Conservation (phyloP, 2,113 vertebrate species). For the Poeciliopsis occidentalis region DNA sequence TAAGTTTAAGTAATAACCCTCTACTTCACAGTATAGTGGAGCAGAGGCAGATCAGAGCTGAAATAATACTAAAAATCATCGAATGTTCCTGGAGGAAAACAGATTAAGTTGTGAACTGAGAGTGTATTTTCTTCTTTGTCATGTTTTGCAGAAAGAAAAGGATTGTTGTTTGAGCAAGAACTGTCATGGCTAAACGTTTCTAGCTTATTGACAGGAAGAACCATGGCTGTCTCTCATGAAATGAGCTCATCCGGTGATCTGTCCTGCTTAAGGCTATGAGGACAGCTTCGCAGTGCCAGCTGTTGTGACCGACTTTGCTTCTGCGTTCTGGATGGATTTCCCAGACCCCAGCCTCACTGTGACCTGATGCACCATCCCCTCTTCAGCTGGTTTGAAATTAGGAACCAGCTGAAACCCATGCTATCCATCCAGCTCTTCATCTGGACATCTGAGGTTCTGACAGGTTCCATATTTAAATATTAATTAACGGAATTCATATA, state of each 20-base stretch:
- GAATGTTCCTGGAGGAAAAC: neutral
- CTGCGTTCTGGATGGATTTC: conserved; percentile 50
- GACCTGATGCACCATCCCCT: conserved; percentile 5
- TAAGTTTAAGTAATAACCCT: too few species aligned
- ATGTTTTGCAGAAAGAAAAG: neutral
- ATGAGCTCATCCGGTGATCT: conserved; percentile 56
- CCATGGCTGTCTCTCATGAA: conserved; percentile 37
- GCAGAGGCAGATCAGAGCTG: too few species aligned
- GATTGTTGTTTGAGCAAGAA: neutral
- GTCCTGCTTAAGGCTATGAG: conserved; percentile 56
- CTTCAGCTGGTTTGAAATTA: neutral
- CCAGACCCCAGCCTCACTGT: conserved; percentile 20
- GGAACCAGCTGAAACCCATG: too few species aligned
- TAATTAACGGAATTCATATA: too few species aligned
- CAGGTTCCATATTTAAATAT: too few species aligned
- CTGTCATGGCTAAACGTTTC: too few species aligned
- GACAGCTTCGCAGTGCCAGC: conserved; percentile 54
- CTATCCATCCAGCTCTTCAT: too few species aligned
- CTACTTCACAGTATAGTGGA: too few species aligned
- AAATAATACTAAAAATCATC: too few species aligned
- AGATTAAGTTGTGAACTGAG: neutral
- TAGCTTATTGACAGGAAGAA: conserved; percentile 29
- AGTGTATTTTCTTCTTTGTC: neutral
- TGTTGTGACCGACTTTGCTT: conserved; percentile 64
- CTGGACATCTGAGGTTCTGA: too few species aligned